Evolutionary conservation across 2,113 vertebrate genomes (phyloP), one percentile per base, ranked within the genome.

Genomic region (Cariama cristata): DNA sequence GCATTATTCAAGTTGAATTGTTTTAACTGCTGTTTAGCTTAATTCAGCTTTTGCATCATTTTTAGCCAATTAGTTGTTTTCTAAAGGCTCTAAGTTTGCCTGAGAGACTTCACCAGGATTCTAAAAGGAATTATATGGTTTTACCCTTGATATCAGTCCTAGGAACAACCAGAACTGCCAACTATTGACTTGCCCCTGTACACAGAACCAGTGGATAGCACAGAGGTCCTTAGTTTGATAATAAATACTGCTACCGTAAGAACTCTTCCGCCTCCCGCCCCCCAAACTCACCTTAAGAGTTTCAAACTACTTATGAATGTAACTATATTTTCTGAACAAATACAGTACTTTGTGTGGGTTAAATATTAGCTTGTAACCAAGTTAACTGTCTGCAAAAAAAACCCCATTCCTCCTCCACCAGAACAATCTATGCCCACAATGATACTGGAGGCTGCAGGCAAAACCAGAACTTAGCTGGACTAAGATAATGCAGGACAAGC

Each of bases 181-280:
- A 17, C 47, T 32, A 5, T 26, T 68, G 22, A 12, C 28, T 30
- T 30, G 6, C 3, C 21, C 16, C 45, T 18, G 4, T 15, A 12
- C 2, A 2, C 4, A 20, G 44, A 59, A 53, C 30, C 10, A 17
- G 3, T 1, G 10, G 35, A 12, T 3, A 33, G 14, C 38, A 26
- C 35, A 20, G 27, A 63, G 49, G 8, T 24, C 24, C 12, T 38
- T 24, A 20, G 6, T 12, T 12, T 16, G 20, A 0, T 30, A 80
- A 30, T 11, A 15, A 80, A 30, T 11, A 15, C 23, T 38, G 24
- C 26, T 23, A 9, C 24, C 7, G 0, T 11, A 35, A 42, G 12
- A 72, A 33, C 24, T 3, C 5, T 3, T 38, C 38, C 38, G n/a
- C 38, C 8, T 8, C 38, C 38, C 38, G 38, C 38, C 38, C 38